Percentiles rank a stretch among this genome's conserved stretches.
phyloP scores from a whole-genome alignment of 1,140 invertebrate species.

The Copidosoma floridanum region DNA sequence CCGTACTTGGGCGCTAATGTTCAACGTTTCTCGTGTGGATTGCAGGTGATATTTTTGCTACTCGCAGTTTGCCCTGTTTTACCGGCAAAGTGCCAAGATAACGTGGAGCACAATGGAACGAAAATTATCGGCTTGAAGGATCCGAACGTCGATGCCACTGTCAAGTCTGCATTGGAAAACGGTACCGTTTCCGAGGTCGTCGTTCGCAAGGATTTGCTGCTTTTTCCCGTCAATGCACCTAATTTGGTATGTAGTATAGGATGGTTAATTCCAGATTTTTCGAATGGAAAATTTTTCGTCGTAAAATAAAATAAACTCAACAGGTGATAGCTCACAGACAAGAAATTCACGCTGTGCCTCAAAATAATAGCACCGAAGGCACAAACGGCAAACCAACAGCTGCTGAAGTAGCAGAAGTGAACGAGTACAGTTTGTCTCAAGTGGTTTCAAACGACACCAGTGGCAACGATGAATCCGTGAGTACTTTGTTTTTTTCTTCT shows the following conservation, averaged over 20 bases:
- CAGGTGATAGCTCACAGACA: conserved; percentile 43
- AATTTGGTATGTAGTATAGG: conserved; percentile 20
- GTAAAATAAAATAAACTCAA: no score
- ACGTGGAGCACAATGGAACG: neutral
- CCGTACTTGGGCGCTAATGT: neutral
- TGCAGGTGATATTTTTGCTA: neutral
- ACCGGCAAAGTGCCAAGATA: neutral
- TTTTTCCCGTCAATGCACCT: conserved; percentile 20
- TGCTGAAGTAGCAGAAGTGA: conserved; percentile 32
- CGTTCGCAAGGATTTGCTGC: conserved; percentile 31
- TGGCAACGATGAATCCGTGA: conserved; percentile 17
- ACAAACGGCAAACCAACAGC: conserved; percentile 30
- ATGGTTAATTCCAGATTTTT: no score
- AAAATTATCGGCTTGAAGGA: conserved; percentile 28
- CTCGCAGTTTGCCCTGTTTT: neutral
- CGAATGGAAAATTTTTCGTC: no score
- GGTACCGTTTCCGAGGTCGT: conserved; percentile 34
- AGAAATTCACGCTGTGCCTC: conserved; percentile 40
- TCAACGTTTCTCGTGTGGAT: conserved; percentile 3
- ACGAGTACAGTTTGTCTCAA: conserved; percentile 35
- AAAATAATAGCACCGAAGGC: conserved; percentile 26
- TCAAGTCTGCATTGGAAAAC: conserved; percentile 30
- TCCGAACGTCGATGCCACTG: conserved; percentile 33
- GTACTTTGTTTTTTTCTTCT: no score
- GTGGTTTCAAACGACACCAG: conserved; percentile 27